phyloP scores from a whole-genome alignment of 2,113 vertebrate genomes.

The Etia nguti region DNA sequence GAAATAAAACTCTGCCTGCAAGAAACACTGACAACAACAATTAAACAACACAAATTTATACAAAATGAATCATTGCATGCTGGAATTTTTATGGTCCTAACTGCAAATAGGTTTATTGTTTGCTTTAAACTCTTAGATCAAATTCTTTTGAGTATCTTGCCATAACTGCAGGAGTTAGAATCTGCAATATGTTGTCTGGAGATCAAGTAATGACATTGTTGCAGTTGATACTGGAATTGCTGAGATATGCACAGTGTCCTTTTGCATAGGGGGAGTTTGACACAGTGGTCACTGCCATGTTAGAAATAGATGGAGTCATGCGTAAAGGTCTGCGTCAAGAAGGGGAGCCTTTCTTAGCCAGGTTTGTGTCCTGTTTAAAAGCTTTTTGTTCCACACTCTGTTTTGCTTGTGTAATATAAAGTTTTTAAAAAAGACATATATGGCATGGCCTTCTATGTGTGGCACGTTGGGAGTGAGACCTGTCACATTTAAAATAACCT shows the following conservation, averaged over 20 bases:
- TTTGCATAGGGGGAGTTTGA: neutral
- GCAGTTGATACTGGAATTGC: neutral
- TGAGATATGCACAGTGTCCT: neutral
- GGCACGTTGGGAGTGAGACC: neutral
- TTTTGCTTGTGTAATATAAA: neutral
- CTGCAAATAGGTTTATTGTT: neutral
- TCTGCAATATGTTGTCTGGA: neutral
- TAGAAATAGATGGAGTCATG: neutral
- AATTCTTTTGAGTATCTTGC: neutral
- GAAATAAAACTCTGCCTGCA: neutral
- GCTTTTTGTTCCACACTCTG: neutral
- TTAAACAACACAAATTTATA: neutral
- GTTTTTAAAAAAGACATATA: neutral
- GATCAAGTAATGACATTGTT: neutral
- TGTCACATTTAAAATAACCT: neutral
- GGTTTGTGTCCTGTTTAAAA: neutral
- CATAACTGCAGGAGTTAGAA: neutral
- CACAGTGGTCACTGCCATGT: neutral
- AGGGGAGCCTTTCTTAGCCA: neutral
- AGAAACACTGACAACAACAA: neutral
- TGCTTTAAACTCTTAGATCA: neutral
- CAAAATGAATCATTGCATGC: neutral
- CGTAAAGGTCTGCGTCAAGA: neutral
- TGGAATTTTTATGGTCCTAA: neutral
- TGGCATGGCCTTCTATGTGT: neutral